Evolutionary conservation across 2,113 vertebrate genomes (phyloP).

Genomic region (Scomber scombrus): DNA sequence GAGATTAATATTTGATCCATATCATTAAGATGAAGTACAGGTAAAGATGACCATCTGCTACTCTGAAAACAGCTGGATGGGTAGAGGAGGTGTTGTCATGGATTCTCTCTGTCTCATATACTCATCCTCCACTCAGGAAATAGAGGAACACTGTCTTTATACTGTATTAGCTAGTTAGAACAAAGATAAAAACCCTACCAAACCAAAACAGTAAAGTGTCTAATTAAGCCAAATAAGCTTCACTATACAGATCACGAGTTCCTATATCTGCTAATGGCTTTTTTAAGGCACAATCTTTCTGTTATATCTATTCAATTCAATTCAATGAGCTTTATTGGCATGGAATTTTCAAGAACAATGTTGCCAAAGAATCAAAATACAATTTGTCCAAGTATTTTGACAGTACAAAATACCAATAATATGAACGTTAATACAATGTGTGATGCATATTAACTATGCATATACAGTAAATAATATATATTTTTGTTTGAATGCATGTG

Average conservation of each 20-base stretch:
- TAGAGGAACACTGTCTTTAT: no score
- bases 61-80: background rate
- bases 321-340: no score
- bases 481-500: no score
- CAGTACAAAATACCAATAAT: no score
- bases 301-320: background rate
- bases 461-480: no score
- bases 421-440: no score
- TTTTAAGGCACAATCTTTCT: background rate
- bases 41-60: conserved; percentile 27
- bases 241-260: background rate
- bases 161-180: background rate
- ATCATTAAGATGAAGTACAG: background rate
- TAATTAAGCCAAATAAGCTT: conserved; percentile 42
- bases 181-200: conserved; percentile 36
- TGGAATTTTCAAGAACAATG: no score
- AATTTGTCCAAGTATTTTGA: no score
- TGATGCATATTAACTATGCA: no score
- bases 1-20: background rate
- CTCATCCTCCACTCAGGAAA: conserved; percentile 29
- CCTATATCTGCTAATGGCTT: background rate
- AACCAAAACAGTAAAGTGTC: conserved; percentile 23
- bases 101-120: background rate
- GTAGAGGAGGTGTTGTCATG: background rate
- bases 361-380: no score